A percentile compares a stretch with the other conserved stretches of the same genome.
phyloP scores from a whole-genome alignment of 1,140 invertebrate genomes.

The Drosophila lowei region DNA sequence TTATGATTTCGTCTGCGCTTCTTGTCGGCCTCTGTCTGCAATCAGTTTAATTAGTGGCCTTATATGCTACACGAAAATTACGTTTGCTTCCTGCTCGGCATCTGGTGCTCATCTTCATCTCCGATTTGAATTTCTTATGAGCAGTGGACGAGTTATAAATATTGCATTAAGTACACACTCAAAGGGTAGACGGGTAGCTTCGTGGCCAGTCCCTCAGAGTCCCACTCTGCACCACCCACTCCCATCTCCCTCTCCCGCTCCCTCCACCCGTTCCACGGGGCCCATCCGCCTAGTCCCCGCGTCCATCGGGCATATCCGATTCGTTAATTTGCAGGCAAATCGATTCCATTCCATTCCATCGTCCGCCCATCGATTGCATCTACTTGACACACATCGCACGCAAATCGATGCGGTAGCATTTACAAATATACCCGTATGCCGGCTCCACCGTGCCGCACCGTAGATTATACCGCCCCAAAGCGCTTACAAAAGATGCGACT shows the following conservation, averaged over 20 bases:
- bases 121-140: conserved; percentile 66
- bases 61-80: conserved; percentile 33
- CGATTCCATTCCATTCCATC: conserved; percentile 44
- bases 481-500: conserved; percentile 37
- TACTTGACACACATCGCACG: conserved; percentile 81
- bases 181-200: conserved; percentile 67
- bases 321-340: conserved; percentile 72
- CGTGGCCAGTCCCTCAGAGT: no score
- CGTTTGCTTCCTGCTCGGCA: conserved; percentile 63
- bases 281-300: neutral
- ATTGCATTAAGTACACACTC: conserved; percentile 62
- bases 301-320: conserved; percentile 57
- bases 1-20: conserved; percentile 55
- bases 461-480: neutral
- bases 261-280: no score
- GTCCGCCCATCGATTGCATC: conserved; percentile 62
- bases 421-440: conserved; percentile 56
- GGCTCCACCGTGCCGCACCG: no score
- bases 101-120: conserved; percentile 14
- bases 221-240: neutral
- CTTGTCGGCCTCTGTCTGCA: neutral
- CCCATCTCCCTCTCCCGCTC: conserved; percentile 4
- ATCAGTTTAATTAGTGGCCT: conserved; percentile 57
- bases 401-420: conserved; percentile 80
- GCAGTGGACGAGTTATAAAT: conserved; percentile 52